Conservation (phyloP, 2,888 invertebrate species). For the Epirrita christyi region DNA sequence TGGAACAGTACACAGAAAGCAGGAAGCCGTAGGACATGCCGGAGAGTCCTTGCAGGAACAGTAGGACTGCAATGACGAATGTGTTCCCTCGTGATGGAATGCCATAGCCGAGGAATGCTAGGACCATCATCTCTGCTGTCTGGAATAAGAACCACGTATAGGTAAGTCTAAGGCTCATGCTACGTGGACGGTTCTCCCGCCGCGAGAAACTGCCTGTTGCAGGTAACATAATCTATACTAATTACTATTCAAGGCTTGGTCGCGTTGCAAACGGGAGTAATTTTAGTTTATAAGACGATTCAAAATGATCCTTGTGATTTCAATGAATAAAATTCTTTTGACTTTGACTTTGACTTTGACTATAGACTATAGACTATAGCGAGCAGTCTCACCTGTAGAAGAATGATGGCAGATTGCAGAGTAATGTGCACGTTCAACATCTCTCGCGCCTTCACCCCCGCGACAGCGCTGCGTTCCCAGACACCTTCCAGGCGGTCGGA, state of each 20-base stretch:
- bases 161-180: too few relatives aligned
- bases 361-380: too few relatives aligned
- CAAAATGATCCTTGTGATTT: too few relatives aligned
- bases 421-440: constrained; percentile 92
- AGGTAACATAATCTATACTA: too few relatives aligned
- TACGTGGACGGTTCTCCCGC: too few relatives aligned
- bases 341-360: too few relatives aligned
- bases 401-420: constrained; percentile 89
- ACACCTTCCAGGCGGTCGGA: constrained; percentile 93
- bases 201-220: too few relatives aligned
- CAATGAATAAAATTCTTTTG: too few relatives aligned
- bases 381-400: constrained; percentile 85
- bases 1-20: constrained; percentile 91
- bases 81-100: constrained; percentile 85
- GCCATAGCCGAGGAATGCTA: constrained; percentile 86
- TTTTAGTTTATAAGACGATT: too few relatives aligned
- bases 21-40: constrained; percentile 96
- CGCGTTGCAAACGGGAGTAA: too few relatives aligned
- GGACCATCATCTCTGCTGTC: constrained; percentile 83
- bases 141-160: constrained; percentile 42
- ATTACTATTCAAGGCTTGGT: too few relatives aligned
- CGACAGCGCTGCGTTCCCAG: constrained; percentile 94
- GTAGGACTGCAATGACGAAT: constrained; percentile 71
- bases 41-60: constrained; percentile 89
- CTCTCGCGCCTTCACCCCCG: constrained; percentile 92